These are phyloP conservation scores for Eudasyphora cyanicolor DNA, from an alignment of 2,888 invertebrate genomes.

Conservation along the genomic window DNA sequence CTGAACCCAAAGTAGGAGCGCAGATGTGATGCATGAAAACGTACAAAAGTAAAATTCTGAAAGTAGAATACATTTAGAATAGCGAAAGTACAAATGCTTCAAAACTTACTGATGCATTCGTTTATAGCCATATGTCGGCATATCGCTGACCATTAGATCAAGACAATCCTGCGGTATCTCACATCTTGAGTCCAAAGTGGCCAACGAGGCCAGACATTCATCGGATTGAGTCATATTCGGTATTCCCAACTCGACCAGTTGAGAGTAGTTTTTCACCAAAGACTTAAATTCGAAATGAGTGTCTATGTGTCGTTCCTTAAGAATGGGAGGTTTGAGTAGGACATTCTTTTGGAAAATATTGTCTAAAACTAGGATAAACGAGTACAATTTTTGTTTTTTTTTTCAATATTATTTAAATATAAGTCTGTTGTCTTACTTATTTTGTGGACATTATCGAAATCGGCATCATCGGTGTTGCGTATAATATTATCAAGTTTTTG, in stretches of 20 bases:
- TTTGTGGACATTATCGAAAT: slow-evolving; percentile 53
- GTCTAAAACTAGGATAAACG: slow-evolving; percentile 72
- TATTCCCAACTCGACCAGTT: slow-evolving; percentile 68
- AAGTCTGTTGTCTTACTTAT: slow-evolving; percentile 37
- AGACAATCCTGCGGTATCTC: slow-evolving; percentile 70
- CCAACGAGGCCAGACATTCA: slow-evolving; percentile 71
- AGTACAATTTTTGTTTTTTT: background rate
- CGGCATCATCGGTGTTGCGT: slow-evolving; percentile 42
- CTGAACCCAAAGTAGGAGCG: slow-evolving; percentile 69
- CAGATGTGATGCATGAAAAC: slow-evolving; percentile 75
- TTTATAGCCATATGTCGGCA: slow-evolving; percentile 75
- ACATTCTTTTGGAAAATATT: slow-evolving; percentile 72
- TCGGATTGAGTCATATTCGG: slow-evolving; percentile 71
- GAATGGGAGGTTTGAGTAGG: slow-evolving; percentile 66
- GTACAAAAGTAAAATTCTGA: slow-evolving; percentile 73
- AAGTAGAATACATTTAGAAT: too few relatives aligned
- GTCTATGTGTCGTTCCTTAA: slow-evolving; percentile 71
- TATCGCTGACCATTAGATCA: slow-evolving; percentile 70
- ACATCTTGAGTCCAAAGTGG: slow-evolving; percentile 67
- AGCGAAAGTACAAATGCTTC: background rate
- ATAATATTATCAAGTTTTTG: slow-evolving; percentile 67
- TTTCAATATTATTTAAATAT: background rate
- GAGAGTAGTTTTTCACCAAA: slow-evolving; percentile 68
- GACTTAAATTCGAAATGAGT: slow-evolving; percentile 72
- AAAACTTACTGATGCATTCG: slow-evolving; percentile 76